Percentiles rank a stretch among this genome's conserved stretches.
These are phyloP conservation scores for Chauna torquata DNA, from an alignment of 2,113 vertebrate species.

Conservation along the genomic window DNA sequence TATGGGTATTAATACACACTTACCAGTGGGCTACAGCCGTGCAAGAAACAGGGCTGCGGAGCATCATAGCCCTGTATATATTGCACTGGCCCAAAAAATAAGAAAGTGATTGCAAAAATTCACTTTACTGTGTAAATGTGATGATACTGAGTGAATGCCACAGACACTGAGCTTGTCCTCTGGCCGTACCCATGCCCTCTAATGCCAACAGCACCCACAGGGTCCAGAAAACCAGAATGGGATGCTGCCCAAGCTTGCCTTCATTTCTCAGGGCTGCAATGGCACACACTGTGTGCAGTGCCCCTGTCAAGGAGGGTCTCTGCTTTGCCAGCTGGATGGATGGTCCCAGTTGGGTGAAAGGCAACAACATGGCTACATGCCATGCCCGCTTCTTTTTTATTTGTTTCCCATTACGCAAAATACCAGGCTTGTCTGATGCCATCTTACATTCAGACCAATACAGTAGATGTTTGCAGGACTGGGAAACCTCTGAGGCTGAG, in stretches of 20 bases:
- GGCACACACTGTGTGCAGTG: not conserved
- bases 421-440: not conserved
- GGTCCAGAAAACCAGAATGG: not conserved
- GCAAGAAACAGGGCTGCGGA: not conserved
- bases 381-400: not conserved
- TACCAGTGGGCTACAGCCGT: not conserved
- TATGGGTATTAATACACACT: not conserved
- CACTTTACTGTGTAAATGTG: not conserved
- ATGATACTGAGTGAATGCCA: fast-evolving
- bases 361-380: not conserved
- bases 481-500: not conserved
- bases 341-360: not conserved
- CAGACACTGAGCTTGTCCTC: not conserved
- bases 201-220: not conserved
- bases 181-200: not conserved
- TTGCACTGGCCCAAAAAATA: not conserved
- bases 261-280: not conserved
- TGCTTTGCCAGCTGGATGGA: not conserved
- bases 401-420: not conserved
- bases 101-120: not conserved
- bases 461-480: not conserved
- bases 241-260: not conserved
- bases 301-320: not conserved
- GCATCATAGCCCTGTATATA: not conserved
- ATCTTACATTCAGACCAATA: not conserved